phyloP scores from a whole-genome alignment of 2,797 vertebrate species.

The Eleutherodactylus coqui region DNA sequence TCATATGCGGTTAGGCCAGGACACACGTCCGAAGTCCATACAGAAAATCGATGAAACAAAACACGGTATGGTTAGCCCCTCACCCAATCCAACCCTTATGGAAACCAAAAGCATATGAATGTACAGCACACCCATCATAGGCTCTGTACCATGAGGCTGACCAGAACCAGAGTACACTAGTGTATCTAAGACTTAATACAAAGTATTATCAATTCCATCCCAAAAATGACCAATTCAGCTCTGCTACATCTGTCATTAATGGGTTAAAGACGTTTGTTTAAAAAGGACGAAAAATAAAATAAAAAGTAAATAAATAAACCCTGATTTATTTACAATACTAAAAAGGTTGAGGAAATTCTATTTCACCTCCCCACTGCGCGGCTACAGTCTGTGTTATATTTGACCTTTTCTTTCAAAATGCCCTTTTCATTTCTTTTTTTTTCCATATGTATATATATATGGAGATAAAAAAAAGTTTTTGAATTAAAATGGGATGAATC shows the following conservation, averaged over 20 bases:
- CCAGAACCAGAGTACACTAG: no score
- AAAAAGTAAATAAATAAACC: neutral
- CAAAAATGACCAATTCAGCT: neutral
- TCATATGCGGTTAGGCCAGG: no score
- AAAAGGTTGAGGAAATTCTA: constrained; percentile 27
- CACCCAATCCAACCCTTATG: no score
- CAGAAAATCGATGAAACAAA: no score
- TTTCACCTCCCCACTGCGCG: constrained; percentile 21
- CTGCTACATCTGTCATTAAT: neutral
- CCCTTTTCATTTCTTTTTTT: constrained; percentile 2
- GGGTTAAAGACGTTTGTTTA: neutral
- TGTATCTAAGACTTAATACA: neutral
- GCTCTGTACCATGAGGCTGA: no score
- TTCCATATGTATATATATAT: neutral
- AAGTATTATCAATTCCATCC: neutral
- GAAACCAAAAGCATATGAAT: no score
- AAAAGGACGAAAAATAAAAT: neutral
- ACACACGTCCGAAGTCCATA: no score
- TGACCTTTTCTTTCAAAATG: constrained; percentile 42
- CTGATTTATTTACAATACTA: constrained; percentile 26
- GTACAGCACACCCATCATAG: no score
- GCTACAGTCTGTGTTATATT: neutral
- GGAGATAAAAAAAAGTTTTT: neutral
- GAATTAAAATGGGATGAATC: constrained; percentile 46
- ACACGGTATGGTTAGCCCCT: no score